These are phyloP conservation scores for Stictocephala bisonia DNA, from an alignment of 2,888 invertebrate genomes.

Conservation along the genomic window DNA sequence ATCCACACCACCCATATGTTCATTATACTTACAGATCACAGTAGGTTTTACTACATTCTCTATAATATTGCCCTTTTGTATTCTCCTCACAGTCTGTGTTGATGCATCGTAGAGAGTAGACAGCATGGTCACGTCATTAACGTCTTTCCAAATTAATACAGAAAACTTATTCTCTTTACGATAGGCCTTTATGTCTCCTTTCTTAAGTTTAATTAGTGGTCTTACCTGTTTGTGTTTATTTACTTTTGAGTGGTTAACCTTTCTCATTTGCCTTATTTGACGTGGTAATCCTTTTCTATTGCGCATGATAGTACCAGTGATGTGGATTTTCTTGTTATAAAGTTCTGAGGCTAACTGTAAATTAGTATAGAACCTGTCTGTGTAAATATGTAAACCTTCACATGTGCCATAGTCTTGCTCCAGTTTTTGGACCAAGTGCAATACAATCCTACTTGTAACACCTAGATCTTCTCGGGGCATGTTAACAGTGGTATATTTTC, in stretches of 20 bases:
- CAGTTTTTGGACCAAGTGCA: slow-evolving; percentile 25
- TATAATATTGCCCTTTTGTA: slow-evolving; percentile 56
- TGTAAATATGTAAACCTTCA: too few species aligned
- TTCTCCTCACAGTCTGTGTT: slow-evolving; percentile 57
- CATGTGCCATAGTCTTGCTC: background rate
- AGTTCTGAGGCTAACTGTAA: slow-evolving; percentile 6
- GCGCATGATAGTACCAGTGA: too few species aligned
- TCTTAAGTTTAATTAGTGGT: slow-evolving; percentile 18
- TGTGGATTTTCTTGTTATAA: slow-evolving; percentile 32
- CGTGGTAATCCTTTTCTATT: slow-evolving; percentile 18
- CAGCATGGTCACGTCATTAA: slow-evolving; percentile 29
- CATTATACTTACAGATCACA: slow-evolving; percentile 13
- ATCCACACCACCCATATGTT: slow-evolving; percentile 28
- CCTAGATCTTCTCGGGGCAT: background rate
- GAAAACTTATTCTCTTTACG: slow-evolving; percentile 4
- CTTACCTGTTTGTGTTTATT: background rate
- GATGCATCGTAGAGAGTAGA: slow-evolving; percentile 11
- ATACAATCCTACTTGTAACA: slow-evolving; percentile 2
- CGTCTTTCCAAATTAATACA: slow-evolving; percentile 8
- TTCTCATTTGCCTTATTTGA: background rate
- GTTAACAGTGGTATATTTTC: background rate
- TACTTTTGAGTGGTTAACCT: background rate
- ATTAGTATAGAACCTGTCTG: slow-evolving; percentile 30
- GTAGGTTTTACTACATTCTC: slow-evolving; percentile 13
- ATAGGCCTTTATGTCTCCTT: slow-evolving; percentile 23